Percentiles rank a stretch among this genome's conserved stretches.
Conservation (phyloP, 2,797 vertebrate species). For the Oreochromis mossambicus region DNA sequence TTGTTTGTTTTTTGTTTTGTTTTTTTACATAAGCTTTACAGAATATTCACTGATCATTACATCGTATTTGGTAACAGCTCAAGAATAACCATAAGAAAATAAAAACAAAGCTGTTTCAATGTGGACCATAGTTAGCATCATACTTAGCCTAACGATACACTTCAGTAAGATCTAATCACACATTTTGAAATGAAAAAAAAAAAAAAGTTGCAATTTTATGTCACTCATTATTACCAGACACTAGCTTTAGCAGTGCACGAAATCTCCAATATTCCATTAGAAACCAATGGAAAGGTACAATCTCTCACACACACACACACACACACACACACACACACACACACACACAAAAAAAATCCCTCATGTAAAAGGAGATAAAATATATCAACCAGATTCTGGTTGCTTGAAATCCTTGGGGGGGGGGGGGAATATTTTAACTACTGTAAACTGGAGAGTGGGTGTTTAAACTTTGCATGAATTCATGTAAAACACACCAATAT, state of each 20-base stretch:
- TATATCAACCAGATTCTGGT: constrained; percentile 50
- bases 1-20: background rate
- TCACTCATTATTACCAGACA: constrained; percentile 4
- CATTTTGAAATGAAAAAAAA: background rate
- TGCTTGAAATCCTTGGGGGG: constrained; percentile 22
- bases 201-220: background rate
- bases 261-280: constrained; percentile 43
- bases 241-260: constrained; percentile 26
- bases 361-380: constrained; percentile 46
- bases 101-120: constrained; percentile 26
- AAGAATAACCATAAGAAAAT: constrained; percentile 30
- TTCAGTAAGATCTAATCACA: constrained; percentile 37
- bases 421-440: background rate
- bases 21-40: constrained; percentile 17
- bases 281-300: constrained; percentile 45
- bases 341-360: constrained; percentile 2
- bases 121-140: constrained; percentile 22
- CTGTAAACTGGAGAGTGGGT: constrained; percentile 7
- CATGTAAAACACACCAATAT: constrained; percentile 35
- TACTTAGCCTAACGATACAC: constrained; percentile 25
- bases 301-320: no score
- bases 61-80: constrained; percentile 66
- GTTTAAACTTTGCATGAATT: constrained; percentile 32
- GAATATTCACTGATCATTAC: constrained; percentile 35
- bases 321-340: no score